Conservation (phyloP, 1,140 invertebrate species). For the Scaptomyza hsui region DNA sequence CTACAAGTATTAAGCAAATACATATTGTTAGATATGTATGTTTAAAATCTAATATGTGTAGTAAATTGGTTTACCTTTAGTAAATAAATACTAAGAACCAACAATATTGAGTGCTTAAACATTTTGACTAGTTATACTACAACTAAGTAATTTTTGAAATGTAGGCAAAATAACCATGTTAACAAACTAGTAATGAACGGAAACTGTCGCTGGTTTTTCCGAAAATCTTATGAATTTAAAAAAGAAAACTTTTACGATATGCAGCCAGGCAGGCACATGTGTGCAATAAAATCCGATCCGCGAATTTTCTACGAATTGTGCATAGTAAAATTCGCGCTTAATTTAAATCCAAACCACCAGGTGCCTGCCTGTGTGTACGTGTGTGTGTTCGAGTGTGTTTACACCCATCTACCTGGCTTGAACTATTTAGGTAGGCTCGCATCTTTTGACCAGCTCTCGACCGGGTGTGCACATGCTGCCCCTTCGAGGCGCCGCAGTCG, state of each 20-base stretch:
- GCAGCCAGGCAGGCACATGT: conserved; percentile 45
- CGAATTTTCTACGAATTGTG: conserved; percentile 68
- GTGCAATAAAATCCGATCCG: conserved; percentile 67
- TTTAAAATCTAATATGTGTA: too few species aligned
- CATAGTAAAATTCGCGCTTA: conserved; percentile 57
- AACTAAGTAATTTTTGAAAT: background rate
- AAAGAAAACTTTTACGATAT: conserved; percentile 50
- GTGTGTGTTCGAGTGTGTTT: background rate
- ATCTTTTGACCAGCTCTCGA: background rate
- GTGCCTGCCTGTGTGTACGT: conserved; percentile 24
- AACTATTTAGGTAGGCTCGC: conserved; percentile 69
- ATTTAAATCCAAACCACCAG: conserved; percentile 38
- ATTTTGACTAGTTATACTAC: too few species aligned
- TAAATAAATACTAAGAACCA: background rate
- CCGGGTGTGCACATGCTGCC: conserved; percentile 28
- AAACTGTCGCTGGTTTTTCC: conserved; percentile 71
- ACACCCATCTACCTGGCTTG: conserved; percentile 20
- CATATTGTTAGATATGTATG: background rate
- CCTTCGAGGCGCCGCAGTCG: conserved; percentile 31
- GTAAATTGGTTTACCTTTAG: too few species aligned
- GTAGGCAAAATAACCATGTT: conserved; percentile 14
- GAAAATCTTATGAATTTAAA: conserved; percentile 83
- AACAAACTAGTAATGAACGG: conserved; percentile 52
- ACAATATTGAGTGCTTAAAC: background rate
- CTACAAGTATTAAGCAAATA: background rate